These are phyloP conservation scores for Poecilobothrus nobilitatus DNA, from an alignment of 2,888 invertebrate genomes.

Conservation along the genomic window DNA sequence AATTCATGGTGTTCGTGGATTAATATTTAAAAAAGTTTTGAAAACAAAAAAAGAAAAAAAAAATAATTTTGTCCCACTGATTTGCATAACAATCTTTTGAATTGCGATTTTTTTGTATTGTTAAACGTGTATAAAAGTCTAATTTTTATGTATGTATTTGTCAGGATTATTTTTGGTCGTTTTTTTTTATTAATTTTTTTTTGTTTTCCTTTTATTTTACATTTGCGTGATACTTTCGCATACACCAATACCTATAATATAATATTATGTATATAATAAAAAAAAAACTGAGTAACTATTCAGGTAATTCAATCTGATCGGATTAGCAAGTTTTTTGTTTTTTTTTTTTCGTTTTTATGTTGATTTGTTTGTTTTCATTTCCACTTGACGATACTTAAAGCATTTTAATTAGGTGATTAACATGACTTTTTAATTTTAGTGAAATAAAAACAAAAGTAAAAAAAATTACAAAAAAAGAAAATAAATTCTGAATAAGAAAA, in stretches of 20 bases:
- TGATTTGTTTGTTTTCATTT: neutral
- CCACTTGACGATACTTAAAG: slow-evolving; percentile 27
- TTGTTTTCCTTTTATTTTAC: neutral
- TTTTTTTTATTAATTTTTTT: neutral
- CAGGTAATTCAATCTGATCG: no score
- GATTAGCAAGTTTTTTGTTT: no score
- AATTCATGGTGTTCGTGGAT: neutral
- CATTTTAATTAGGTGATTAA: slow-evolving; percentile 45
- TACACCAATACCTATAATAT: no score
- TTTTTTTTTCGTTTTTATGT: neutral
- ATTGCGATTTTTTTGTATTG: neutral
- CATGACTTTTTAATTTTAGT: slow-evolving; percentile 45
- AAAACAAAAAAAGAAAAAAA: neutral
- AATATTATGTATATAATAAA: no score
- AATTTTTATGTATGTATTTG: neutral
- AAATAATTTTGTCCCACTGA: neutral
- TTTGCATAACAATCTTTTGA: slow-evolving; percentile 2
- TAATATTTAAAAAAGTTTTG: no score
- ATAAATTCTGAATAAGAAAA: no score
- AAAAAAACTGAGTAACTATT: no score
- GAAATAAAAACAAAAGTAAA: neutral
- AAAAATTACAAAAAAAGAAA: neutral
- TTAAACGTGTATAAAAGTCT: no score
- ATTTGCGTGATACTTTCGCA: no score
- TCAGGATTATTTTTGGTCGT: neutral